Base-by-base conservation (phyloP, 2,113 vertebrate genomes). In the Sinocyclocheilus anshuiensis region DNA sequence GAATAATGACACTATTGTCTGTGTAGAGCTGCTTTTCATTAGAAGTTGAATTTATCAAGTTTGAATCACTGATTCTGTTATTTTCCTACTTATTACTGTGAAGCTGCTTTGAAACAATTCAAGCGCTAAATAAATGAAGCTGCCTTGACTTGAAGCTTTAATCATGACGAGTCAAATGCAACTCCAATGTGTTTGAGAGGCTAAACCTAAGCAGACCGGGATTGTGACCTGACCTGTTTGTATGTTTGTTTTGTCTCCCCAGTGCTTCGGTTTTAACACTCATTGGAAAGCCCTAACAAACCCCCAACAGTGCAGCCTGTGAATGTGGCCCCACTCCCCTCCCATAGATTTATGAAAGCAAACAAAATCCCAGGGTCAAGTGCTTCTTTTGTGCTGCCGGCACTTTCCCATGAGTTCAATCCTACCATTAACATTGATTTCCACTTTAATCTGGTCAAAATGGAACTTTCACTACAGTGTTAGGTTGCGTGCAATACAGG, bases 321-420 rank as follows among this genome's bases (percentile, higher is more conserved):
- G 95, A 97, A 96, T 94, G 94, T 93, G 93, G 94, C 91, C 92
- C 93, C 81, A 94, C 91, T 94, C 95, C 93, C 94, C 94, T 96
- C 96, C 95, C 94, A 94, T 94, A 94, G 94, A 94, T 95, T 96
- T 95, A 96, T 96, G 95, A 97, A 97, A 97, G 96, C 97, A 97
- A 97, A 97, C 97, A 96, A 95, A 96, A 95, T 94, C 92, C 94
- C 93, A 95, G 95, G 96, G 96, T 97, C 96, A 97, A 97, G 97
- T 97, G 94, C 94, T 94, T 92, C 96, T 96, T 97, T 97, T 97
- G 96, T 97, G 94, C 93, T 92, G 90, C 89, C 93, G 92, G 93
- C 92, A 93, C 94, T 97, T 97, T 98, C 97, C 97, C 96, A 97
- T 95, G 95, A 96, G 96, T 95, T 95, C 96, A 95, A 92, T 95